Percentiles rank a stretch among this genome's conserved stretches.
Evolutionary conservation across 2,797 vertebrate species (phyloP).

Genomic region (Ciconia nigra): DNA sequence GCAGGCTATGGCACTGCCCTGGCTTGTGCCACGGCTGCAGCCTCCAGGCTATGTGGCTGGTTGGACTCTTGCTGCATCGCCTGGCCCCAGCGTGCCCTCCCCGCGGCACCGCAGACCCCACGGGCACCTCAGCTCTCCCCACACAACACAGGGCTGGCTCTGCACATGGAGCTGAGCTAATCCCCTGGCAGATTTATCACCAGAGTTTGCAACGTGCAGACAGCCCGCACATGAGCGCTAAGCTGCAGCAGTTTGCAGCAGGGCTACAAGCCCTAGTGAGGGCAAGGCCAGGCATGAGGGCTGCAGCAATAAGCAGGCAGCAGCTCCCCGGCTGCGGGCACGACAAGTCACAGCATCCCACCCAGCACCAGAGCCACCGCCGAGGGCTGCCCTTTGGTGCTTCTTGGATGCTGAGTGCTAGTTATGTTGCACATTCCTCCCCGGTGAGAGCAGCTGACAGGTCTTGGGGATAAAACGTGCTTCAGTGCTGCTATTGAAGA

Average conservation of each 20-base stretch:
- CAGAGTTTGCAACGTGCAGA: not conserved
- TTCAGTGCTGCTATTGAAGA: not conserved
- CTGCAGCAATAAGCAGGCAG: not conserved
- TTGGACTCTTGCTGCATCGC: fast-evolving
- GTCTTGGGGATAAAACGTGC: fast-evolving
- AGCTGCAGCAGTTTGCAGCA: not conserved
- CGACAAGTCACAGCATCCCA: not conserved
- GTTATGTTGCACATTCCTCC: not conserved
- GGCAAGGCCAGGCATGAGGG: fast-evolving
- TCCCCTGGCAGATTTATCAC: not conserved
- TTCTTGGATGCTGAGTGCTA: not conserved
- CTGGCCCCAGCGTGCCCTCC: fast-evolving
- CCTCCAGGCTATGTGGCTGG: not conserved
- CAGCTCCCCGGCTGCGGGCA: fast-evolving
- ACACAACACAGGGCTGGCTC: fast-evolving
- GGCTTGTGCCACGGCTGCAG: not conserved
- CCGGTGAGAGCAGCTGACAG: not conserved
- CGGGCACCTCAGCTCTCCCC: fast-evolving
- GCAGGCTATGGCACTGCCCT: not conserved
- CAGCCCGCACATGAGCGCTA: fast-evolving
- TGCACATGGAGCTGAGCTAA: not conserved
- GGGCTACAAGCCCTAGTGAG: not conserved
- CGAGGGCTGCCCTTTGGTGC: not conserved
- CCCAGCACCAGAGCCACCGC: fast-evolving
- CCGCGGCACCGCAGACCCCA: fast-evolving